Evolutionary conservation across 1,140 invertebrate species (phyloP).

Genomic region (Homarus americanus): DNA sequence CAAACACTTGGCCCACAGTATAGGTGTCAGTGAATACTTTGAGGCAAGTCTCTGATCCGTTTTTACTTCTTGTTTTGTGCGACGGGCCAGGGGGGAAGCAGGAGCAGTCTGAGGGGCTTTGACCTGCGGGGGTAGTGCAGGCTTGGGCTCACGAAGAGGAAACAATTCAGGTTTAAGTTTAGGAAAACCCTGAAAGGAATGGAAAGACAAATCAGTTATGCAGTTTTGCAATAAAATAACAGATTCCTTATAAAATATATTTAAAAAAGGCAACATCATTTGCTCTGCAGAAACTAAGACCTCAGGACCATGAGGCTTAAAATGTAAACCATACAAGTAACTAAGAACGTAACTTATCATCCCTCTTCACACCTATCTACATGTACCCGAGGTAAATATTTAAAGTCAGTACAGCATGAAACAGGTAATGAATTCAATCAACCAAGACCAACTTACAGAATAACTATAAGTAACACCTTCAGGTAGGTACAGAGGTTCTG

Average conservation of each 20-base stretch:
- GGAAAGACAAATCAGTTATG: background rate
- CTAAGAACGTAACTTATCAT: no score
- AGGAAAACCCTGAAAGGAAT: conserved; percentile 77
- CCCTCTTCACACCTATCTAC: no score
- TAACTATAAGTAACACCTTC: conserved; percentile 77
- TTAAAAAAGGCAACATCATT: no score
- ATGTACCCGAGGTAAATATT: no score
- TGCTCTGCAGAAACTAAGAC: no score
- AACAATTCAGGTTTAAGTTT: conserved; percentile 82
- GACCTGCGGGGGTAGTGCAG: conserved; percentile 71
- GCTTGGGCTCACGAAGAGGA: conserved; percentile 77
- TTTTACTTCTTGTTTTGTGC: conserved; percentile 97
- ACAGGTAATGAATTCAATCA: no score
- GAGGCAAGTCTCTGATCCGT: conserved; percentile 92
- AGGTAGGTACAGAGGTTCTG: conserved; percentile 83
- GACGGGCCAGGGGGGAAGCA: conserved; percentile 92
- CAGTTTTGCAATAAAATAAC: no score
- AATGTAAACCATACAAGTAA: no score
- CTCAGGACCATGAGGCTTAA: no score
- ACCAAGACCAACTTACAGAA: conserved; percentile 75
- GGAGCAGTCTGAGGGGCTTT: conserved; percentile 78
- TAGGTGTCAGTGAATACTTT: conserved; percentile 84
- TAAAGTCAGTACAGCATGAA: no score
- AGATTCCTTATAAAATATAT: no score
- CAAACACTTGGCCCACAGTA: conserved; percentile 94